Base-by-base conservation (phyloP, 2,797 vertebrate species). In the Pseudomugil gertrudae region DNA sequence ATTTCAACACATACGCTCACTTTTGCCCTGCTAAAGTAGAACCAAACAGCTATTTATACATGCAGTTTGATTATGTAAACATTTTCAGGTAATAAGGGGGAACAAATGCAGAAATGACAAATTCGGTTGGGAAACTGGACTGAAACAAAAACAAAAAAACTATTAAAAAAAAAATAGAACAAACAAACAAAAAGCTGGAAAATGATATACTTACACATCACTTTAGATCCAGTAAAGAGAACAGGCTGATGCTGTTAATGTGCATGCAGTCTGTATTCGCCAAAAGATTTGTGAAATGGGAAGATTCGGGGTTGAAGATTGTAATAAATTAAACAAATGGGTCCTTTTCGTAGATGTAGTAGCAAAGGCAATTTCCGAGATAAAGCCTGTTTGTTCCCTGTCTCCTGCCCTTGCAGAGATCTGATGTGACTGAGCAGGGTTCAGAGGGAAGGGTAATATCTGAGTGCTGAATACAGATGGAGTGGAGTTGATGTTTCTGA, bases 401-500 rank as follows among this genome's bases (percentile, higher is more conserved):
- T 71, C 84, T 79, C 52, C 76, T 77, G 85, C 80, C 83, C 85
- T 81, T 40, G 48, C 61, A 32, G 73, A 83, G 83, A 90, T 87
- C 72, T 68, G 85, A 85, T 78, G 83, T 21, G 81, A 87, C 74
- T 78, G 83, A 87, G 81, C 52, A 56, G 50, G 78, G 84, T 86
- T 90, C 75, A 84, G 84, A 78, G 67, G 57, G 69, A 79, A 78
- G 87, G 79, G 69, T 72, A 75, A 81, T 80, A 83, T 83, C 73
- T 66, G 63, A 70, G 85, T 79, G 79, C 71, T 72, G 79, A 76
- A 43, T 72, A 35, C 84, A 87, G 84, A 86, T 84, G 48, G 80
- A 79, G 62, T 23, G 38, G 66, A 85, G 84, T 80, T 86, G 84
- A 87, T 86, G 80, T 86, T 86, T 89, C 73, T 87, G 83, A 88